A percentile compares a stretch with the other conserved stretches of the same genome.
These are phyloP conservation scores for Pherbina coryleti DNA, from an alignment of 2,888 invertebrate genomes.

Conservation along the genomic window DNA sequence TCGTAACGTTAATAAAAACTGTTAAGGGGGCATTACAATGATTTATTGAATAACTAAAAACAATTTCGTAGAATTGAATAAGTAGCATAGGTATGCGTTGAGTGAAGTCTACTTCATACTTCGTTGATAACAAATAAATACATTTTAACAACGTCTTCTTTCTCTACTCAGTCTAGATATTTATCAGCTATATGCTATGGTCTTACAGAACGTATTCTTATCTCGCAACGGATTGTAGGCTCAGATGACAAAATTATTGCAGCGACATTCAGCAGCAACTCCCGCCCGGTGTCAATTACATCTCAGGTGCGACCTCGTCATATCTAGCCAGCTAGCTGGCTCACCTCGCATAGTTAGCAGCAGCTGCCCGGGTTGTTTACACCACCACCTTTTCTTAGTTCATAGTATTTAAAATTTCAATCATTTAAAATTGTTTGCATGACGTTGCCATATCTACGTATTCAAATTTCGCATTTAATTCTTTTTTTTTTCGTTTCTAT, in stretches of 20 bases:
- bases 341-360: not conserved
- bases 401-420: conserved; percentile 3
- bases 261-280: conserved; percentile 27
- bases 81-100: no score
- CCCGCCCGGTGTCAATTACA: conserved; percentile 56
- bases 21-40: no score
- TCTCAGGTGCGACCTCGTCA: conserved; percentile 62
- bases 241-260: conserved; percentile 36
- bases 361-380: not conserved
- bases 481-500: conserved; percentile 52
- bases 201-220: no score
- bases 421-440: not conserved
- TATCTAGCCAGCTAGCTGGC: not conserved
- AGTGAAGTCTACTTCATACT: no score
- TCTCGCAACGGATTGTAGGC: not conserved
- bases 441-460: conserved; percentile 27
- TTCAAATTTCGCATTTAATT: conserved; percentile 38
- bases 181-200: no score
- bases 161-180: no score
- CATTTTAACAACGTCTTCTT: no score
- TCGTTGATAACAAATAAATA: no score
- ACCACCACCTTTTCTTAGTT: not conserved
- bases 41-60: no score
- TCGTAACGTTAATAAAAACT: no score
- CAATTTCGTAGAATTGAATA: no score